Conservation (phyloP, 1,140 invertebrate species). For the Pseudoatta argentina region DNA sequence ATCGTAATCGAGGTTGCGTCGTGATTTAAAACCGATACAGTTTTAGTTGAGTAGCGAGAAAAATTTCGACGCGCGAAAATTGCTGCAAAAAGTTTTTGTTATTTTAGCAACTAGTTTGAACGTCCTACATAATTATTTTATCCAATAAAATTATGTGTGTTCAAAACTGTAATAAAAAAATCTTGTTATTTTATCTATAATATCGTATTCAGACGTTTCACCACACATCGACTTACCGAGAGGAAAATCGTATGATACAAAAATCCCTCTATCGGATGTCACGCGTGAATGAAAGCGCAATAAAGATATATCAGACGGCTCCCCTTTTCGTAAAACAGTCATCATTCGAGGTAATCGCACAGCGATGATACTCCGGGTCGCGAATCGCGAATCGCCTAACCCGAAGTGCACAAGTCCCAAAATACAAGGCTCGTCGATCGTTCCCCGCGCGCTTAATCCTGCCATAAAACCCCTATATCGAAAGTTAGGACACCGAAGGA, state of each 20-base stretch:
- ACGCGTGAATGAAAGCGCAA: constrained; percentile 6
- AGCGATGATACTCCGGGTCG: background rate
- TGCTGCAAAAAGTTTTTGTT: background rate
- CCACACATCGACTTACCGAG: background rate
- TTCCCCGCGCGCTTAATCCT: constrained; percentile 55
- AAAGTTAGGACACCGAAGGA: constrained; percentile 70
- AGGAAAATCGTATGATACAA: background rate
- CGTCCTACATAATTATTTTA: no score
- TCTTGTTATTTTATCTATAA: background rate
- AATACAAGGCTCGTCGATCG: background rate
- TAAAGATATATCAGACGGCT: constrained; percentile 40
- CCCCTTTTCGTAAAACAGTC: constrained; percentile 30
- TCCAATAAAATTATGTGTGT: no score
- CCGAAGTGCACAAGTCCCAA: background rate
- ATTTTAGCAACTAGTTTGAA: no score
- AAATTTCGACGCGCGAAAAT: background rate
- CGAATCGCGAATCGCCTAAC: background rate
- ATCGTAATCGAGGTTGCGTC: background rate
- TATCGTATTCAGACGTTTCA: background rate
- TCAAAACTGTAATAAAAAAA: background rate
- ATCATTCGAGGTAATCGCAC: constrained; percentile 5
- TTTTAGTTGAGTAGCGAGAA: background rate
- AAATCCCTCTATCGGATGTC: background rate
- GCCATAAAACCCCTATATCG: constrained; percentile 71
- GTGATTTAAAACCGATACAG: background rate